Evolutionary conservation across 2,113 vertebrate genomes (phyloP), one percentile per base, ranked within the genome.

Genomic region (Athene noctua): DNA sequence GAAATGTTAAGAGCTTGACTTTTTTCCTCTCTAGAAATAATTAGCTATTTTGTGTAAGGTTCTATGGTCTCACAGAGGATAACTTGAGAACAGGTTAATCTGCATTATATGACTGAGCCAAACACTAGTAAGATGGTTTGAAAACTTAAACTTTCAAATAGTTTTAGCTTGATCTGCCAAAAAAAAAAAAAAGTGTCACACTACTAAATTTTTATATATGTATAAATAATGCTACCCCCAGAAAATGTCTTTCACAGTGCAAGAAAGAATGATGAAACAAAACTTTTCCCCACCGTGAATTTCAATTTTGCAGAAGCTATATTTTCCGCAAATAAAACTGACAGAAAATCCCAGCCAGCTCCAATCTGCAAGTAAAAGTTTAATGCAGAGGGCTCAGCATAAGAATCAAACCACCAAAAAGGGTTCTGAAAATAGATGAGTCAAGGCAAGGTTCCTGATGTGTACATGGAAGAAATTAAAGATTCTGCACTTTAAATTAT

Each of bases 151-250:
- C 10, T 51, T 80, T 46, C 5, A 46, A 47, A 30, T 7, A 46
- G 3, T 36, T 85, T 66, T 30, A 63, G 1, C 5, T 38, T 58
- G 3, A 44, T 54, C 27, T 87, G 18, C 2, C 10, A 36, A 67
- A 52, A 54, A 47, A 36, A 44, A 62, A 42, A 55, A 29, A 3
- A 30, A 52, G 2, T 1, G 2, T 21, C 3, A 51, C 9, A 29
- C 4, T 21, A 36, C 9, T 42, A 52, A 32, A 65, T 40, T 65
- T 0, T 25, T 32, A 36, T 17, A 12, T 25, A 20, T 21, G 1
- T 49, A 15, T 47, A 57, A 86, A 54, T 61, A 80, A 40, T 29
- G 3, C 1, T n/a, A 10, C 2, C 14, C 2, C 4, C 1, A 0
- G 11, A 47, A 73, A 57, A n/a, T n/a, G 2, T n/a, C 5, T 42